Evolutionary conservation across 2,888 invertebrate species (phyloP).

Genomic region (Siphlonurus alternatus): DNA sequence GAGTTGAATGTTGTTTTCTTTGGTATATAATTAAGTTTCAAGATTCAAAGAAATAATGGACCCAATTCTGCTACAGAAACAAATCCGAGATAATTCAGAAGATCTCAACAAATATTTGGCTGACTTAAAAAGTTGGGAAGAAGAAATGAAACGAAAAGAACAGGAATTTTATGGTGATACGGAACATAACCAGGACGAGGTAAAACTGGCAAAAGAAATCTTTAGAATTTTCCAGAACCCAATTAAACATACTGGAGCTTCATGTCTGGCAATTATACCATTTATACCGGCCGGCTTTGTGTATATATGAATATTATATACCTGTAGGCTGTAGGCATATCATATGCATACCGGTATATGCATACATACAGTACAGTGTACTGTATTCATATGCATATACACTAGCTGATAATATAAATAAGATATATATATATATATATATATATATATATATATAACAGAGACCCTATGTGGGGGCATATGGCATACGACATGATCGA

Average conservation of each 20-base stretch:
- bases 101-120: conserved; percentile 50
- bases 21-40: neutral
- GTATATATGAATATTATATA: no score
- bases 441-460: no score
- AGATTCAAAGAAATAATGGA: conserved; percentile 16
- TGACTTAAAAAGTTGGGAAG: conserved; percentile 54
- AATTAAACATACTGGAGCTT: no score
- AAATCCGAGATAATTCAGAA: conserved; percentile 51
- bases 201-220: neutral
- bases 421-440: no score
- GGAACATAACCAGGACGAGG: neutral
- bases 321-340: neutral
- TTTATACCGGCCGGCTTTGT: no score
- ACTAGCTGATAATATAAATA: no score
- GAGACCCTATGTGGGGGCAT: no score
- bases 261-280: no score
- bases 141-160: conserved; percentile 56
- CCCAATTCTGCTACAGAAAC: conserved; percentile 47
- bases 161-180: conserved; percentile 29
- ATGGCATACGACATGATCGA: no score
- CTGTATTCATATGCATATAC: neutral
- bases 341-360: neutral
- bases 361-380: neutral
- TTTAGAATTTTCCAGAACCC: no score
- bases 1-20: neutral